A percentile compares a stretch with the other conserved stretches of the same genome.
These are phyloP conservation scores for Melanerpes aurifrons DNA, from an alignment of 2,113 vertebrate species.

Conservation along the genomic window DNA sequence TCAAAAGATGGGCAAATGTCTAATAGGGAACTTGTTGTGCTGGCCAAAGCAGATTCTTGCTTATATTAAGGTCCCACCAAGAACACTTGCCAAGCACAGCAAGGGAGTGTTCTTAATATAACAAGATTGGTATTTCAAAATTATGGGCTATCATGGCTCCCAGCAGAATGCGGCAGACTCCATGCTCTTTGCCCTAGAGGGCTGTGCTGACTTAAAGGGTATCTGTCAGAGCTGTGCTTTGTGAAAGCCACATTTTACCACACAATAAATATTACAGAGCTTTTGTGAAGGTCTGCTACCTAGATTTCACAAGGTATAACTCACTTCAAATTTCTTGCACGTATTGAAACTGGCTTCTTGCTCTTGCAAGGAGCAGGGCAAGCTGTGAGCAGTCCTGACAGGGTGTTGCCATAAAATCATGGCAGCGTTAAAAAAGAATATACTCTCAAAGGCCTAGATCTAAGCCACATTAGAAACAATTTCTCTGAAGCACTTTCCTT, in stretches of 20 bases:
- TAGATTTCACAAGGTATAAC: not conserved
- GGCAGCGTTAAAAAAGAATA: not conserved
- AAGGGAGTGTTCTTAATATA: conserved; percentile 1
- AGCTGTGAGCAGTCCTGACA: not conserved
- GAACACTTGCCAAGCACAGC: conserved; percentile 1
- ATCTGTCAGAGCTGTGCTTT: not conserved
- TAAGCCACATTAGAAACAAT: conserved; percentile 20
- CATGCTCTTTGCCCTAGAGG: not conserved
- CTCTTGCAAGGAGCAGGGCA: not conserved
- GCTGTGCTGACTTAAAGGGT: not conserved
- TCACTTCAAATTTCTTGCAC: not conserved
- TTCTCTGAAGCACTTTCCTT: not conserved
- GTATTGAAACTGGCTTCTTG: not conserved
- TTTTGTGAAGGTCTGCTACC: not conserved
- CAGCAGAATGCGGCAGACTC: not conserved
- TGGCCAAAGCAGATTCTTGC: conserved; percentile 22
- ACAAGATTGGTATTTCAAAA: not conserved
- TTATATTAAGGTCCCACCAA: not conserved
- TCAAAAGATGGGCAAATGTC: not conserved
- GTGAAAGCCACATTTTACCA: not conserved
- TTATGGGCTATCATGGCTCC: not conserved
- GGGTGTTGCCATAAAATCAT: not conserved
- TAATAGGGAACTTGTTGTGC: not conserved
- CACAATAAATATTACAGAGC: not conserved
- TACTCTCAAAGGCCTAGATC: not conserved